Evolutionary conservation across 2,888 invertebrate genomes (phyloP).

Genomic region (Apocheima hispidaria): DNA sequence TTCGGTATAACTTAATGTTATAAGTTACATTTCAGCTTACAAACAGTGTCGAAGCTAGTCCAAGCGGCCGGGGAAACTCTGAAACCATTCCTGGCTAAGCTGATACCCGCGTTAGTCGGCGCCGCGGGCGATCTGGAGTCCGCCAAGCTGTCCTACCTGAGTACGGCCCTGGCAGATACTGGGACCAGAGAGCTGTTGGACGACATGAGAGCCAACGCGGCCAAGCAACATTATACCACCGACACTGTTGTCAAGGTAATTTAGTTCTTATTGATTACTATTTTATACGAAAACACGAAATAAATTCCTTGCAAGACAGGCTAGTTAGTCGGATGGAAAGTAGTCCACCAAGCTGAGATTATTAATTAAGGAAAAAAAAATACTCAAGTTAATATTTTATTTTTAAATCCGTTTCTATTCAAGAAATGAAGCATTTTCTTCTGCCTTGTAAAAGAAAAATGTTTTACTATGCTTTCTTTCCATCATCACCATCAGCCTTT

Average conservation of each 20-base stretch:
- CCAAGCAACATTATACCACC: slow-evolving; percentile 94
- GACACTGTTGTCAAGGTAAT: slow-evolving; percentile 93
- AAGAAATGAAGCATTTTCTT: too few species aligned
- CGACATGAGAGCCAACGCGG: slow-evolving; percentile 91
- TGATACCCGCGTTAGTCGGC: slow-evolving; percentile 94
- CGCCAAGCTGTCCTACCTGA: slow-evolving; percentile 91
- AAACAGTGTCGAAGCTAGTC: slow-evolving; percentile 94
- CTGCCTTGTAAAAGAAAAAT: too few species aligned
- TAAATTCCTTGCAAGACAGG: too few species aligned
- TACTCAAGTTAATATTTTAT: too few species aligned
- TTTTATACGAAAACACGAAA: neutral
- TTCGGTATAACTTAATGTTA: neutral
- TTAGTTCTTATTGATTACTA: neutral
- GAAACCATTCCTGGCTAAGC: slow-evolving; percentile 91
- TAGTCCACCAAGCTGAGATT: too few species aligned
- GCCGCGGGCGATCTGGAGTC: slow-evolving; percentile 96
- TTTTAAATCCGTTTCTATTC: too few species aligned
- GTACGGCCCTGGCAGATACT: slow-evolving; percentile 89
- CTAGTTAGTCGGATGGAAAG: too few species aligned
- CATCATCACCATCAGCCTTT: too few species aligned
- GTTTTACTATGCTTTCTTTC: too few species aligned
- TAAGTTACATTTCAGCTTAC: slow-evolving; percentile 85
- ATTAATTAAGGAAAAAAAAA: too few species aligned
- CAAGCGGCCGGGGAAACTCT: slow-evolving; percentile 92
- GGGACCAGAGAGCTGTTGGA: slow-evolving; percentile 92